These are phyloP conservation scores for Xylota segnis DNA, from an alignment of 2,888 invertebrate genomes.

Conservation along the genomic window DNA sequence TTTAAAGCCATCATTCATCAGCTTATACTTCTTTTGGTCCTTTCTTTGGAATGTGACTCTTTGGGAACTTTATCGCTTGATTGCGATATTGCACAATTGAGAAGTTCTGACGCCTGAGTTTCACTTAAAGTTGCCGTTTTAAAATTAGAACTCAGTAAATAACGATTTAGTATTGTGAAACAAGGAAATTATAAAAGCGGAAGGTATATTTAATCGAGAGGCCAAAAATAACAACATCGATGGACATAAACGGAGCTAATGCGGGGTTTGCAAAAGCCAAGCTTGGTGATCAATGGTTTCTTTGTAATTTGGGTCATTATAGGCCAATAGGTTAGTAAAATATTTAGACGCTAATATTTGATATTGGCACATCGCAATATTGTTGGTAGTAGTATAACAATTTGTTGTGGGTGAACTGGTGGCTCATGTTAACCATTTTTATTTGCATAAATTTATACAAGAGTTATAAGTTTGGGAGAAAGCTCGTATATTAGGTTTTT, in stretches of 20 bases:
- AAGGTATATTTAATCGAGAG: slow-evolving; percentile 11
- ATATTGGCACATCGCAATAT: background rate
- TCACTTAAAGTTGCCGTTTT: background rate
- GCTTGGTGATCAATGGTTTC: background rate
- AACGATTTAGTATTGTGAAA: slow-evolving; percentile 1
- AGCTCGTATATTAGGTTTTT: background rate
- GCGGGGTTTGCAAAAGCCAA: background rate
- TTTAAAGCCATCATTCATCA: slow-evolving; percentile 26
- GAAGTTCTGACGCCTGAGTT: slow-evolving; percentile 4
- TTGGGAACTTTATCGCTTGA: slow-evolving; percentile 4
- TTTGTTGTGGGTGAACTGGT: slow-evolving; percentile 6
- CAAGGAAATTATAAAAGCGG: slow-evolving; percentile 35
- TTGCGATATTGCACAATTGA: slow-evolving; percentile 30
- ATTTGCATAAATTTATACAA: slow-evolving; percentile 9
- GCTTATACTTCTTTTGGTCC: slow-evolving; percentile 15
- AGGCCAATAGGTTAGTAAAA: slow-evolving; percentile 17
- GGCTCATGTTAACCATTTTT: background rate
- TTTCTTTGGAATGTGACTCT: background rate
- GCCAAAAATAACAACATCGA: slow-evolving; percentile 3
- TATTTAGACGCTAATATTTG: background rate
- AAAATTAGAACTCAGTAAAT: slow-evolving; percentile 10
- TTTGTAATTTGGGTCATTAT: slow-evolving; percentile 16
- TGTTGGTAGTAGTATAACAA: background rate
- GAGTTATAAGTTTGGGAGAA: slow-evolving; percentile 3
- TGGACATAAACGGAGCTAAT: slow-evolving; percentile 8